Conservation (phyloP, 23 tunicate genomes). For the Oikopleura dioica region DNA sequence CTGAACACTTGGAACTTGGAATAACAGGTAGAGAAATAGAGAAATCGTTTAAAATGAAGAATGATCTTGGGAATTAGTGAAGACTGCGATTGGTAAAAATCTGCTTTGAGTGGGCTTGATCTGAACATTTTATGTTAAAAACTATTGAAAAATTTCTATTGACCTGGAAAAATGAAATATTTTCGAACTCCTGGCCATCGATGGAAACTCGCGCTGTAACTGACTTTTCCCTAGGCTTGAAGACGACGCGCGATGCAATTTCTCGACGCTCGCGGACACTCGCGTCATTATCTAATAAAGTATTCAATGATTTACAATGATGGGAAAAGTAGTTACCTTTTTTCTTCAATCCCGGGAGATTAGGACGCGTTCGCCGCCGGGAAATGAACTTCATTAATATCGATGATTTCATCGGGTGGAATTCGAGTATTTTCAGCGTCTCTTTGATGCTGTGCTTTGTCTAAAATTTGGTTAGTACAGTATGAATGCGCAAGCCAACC, state of each 20-base stretch:
- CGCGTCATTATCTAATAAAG: too few species aligned
- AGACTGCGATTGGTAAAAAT: too few species aligned
- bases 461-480: too few species aligned
- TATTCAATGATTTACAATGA: too few species aligned
- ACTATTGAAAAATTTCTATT: too few species aligned
- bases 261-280: not conserved
- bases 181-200: slow-evolving; percentile 3
- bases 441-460: slow-evolving; percentile 1
- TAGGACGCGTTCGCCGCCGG: not conserved
- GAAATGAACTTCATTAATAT: not conserved
- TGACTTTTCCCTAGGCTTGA: not conserved
- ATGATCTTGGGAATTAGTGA: too few species aligned
- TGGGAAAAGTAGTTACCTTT: not conserved
- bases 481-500: too few species aligned
- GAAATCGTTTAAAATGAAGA: too few species aligned
- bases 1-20: too few species aligned
- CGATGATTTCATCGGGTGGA: not conserved
- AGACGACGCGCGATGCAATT: not conserved
- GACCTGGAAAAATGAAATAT: not conserved
- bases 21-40: too few species aligned
- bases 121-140: too few species aligned
- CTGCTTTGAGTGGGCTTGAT: too few species aligned
- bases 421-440: not conserved
- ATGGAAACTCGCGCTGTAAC: not conserved
- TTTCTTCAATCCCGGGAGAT: not conserved